Evolutionary conservation across 2,113 vertebrate species (phyloP), one percentile per base, ranked within the genome.

Genomic region (Pedionomus torquatus): DNA sequence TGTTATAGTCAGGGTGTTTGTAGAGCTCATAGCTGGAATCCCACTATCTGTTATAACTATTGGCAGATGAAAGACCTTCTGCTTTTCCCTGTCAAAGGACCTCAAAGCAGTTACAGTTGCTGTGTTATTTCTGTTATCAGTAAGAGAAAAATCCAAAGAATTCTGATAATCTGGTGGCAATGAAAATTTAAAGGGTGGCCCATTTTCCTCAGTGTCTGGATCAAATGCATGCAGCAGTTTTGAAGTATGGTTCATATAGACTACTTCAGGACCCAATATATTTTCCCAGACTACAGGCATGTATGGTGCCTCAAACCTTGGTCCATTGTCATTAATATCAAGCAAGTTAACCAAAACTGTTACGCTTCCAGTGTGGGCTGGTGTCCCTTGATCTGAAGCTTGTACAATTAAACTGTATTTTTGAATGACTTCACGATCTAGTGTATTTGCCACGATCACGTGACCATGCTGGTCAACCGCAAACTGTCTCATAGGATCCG

Each of bases 261-360:
- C 98, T 44, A 98, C 58, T 96, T 98, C 98, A 93, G 99, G 98
- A 10, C 96, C 98, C 11, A 96, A 10, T 3, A 91, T 75, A 39
- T 99, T 99, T 96, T 99, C 99, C 98, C 98, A 99, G 55, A 99
- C 98, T 19, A 99, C 35, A 2, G 99, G 99, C 35, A 97, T 85
- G 84, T 99, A 99, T 0, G 91, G 80, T 2, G 97, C 97, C 83
- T 99, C 99, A 97, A 99, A 99, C 93, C 97, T 98, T 7, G 99
- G 99, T n/a, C 98, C 98, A 14, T 99, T 99, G 90, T 99, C 99
- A 79, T 99, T 99, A 31, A 99, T 87, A 91, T 99, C 99, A 95
- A 99, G 90, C 83, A 99, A 93, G 49, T 97, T 95, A 89, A 99
- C 95, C 95, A 98, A 96, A 64, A 99, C 96, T 8, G 98, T 99